Evolutionary conservation across 2,888 invertebrate genomes (phyloP).

Genomic region (Caradrina clavipalpis): DNA sequence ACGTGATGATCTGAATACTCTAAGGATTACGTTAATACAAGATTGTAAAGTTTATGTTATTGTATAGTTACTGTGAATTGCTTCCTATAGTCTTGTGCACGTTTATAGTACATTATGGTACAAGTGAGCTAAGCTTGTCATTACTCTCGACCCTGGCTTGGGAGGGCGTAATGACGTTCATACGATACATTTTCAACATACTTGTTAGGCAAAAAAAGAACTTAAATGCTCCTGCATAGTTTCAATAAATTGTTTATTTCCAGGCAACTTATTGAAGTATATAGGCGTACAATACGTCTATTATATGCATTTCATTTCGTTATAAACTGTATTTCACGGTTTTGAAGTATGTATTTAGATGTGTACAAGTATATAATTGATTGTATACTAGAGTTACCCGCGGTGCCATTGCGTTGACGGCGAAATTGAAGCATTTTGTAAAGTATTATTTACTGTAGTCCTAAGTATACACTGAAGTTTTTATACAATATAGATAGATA

Average conservation of each 20-base stretch:
- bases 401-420: constrained; percentile 73
- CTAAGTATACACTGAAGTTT: constrained; percentile 59
- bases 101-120: constrained; percentile 32
- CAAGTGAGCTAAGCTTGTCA: not conserved
- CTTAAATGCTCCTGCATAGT: not conserved
- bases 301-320: too few species aligned
- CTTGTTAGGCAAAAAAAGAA: not conserved
- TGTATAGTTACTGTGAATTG: constrained; percentile 33
- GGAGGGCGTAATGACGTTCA: too few species aligned
- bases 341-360: constrained; percentile 21
- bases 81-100: constrained; percentile 33
- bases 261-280: too few species aligned
- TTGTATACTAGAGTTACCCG: constrained; percentile 66
- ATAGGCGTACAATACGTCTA: not conserved
- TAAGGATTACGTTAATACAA: constrained; percentile 47
- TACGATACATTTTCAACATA: not conserved
- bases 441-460: constrained; percentile 72
- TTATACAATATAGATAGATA: constrained; percentile 56
- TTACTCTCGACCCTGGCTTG: not conserved
- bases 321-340: not conserved
- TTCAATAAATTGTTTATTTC: too few species aligned
- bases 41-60: constrained; percentile 46
- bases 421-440: constrained; percentile 67
- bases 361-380: constrained; percentile 32
- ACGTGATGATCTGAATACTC: constrained; percentile 70